Conservation (phyloP, 2,888 invertebrate species). For the Nephrotoma flavescens region DNA sequence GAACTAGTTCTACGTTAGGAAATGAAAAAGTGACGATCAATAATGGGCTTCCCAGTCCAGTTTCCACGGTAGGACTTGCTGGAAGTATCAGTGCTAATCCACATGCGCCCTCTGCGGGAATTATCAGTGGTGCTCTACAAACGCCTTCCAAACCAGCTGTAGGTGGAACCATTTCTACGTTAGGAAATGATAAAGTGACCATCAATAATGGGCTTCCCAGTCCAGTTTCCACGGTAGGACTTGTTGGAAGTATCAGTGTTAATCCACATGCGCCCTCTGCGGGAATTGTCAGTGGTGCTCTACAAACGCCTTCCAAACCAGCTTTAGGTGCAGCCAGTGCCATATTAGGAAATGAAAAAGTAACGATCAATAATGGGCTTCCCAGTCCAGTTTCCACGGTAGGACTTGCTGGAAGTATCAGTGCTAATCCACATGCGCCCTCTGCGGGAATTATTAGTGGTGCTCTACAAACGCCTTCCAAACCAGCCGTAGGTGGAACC, state of each 20-base stretch:
- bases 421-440: too few species aligned
- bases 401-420: too few species aligned
- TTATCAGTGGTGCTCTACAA: not conserved
- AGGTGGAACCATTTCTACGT: not conserved
- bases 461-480: not conserved
- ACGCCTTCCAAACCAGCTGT: not conserved
- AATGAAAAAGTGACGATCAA: not conserved
- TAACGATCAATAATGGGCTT: too few species aligned
- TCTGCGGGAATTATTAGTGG: not conserved
- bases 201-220: not conserved
- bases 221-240: not conserved
- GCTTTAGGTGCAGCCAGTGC: too few species aligned
- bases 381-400: too few species aligned
- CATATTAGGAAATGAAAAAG: too few species aligned
- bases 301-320: too few species aligned
- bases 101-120: not conserved
- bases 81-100: not conserved
- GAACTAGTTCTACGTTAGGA: not conserved
- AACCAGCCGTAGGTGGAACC: too few species aligned
- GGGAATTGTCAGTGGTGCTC: too few species aligned
- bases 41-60: not conserved
- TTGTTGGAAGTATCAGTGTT: not conserved
- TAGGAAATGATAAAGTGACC: not conserved
- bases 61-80: not conserved
- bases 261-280: too few species aligned